Evolutionary conservation across 2,888 invertebrate genomes (phyloP).

Genomic region (Glyphotaelius pellucidus): DNA sequence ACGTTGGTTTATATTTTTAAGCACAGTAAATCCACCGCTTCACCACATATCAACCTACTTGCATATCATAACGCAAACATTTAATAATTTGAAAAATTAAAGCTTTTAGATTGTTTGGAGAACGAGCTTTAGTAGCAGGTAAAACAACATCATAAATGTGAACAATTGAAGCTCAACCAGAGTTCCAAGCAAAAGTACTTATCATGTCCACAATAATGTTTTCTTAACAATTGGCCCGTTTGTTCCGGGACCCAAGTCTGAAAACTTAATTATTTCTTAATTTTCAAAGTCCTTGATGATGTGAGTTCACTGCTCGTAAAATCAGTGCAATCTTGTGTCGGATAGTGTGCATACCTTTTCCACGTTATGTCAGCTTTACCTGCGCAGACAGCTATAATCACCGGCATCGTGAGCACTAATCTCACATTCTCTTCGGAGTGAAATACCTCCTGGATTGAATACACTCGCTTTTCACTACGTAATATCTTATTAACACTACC

Average conservation of each 20-base stretch:
- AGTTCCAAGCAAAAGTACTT: not conserved
- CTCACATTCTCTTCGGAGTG: not conserved
- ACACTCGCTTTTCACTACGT: not conserved
- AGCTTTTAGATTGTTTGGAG: too few relatives aligned
- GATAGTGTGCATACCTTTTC: not conserved
- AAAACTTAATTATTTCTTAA: too few relatives aligned
- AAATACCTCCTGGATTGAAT: not conserved
- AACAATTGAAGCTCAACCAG: not conserved
- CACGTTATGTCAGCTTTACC: not conserved
- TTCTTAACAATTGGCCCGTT: too few relatives aligned
- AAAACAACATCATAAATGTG: too few relatives aligned
- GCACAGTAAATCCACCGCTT: not conserved
- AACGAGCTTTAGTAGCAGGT: not conserved
- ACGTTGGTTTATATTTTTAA: not conserved
- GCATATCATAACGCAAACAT: not conserved
- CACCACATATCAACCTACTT: not conserved
- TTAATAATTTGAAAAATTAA: not conserved
- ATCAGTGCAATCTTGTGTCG: not conserved
- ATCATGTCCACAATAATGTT: too few relatives aligned
- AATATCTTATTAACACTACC: not conserved
- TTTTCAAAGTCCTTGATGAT: too few relatives aligned
- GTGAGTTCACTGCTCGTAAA: not conserved
- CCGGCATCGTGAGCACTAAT: not conserved
- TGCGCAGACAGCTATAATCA: not conserved
- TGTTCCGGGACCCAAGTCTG: not conserved